Percentiles rank a stretch among this genome's conserved stretches.
phyloP scores from a whole-genome alignment of 2,888 invertebrate species.

The Patella depressa region DNA sequence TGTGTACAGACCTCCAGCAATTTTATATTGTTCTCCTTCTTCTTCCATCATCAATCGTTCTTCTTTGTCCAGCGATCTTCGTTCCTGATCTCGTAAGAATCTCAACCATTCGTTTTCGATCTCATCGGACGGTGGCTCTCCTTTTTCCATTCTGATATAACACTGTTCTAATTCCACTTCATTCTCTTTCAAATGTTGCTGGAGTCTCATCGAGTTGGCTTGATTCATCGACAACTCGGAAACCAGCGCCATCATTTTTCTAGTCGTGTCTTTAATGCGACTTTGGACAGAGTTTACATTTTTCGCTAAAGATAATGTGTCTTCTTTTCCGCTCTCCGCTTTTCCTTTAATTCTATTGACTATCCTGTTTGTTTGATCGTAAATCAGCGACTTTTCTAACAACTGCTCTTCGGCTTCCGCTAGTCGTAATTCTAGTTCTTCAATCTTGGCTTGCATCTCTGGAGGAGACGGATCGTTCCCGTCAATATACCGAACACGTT shows the following conservation, averaged over 20 bases:
- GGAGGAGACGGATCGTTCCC: conserved; percentile 67
- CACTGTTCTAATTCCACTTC: conserved; percentile 67
- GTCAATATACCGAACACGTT: conserved; percentile 64
- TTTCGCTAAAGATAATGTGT: conserved; percentile 69
- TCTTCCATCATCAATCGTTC: conserved; percentile 60
- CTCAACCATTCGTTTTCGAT: conserved; percentile 67
- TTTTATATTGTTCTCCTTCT: conserved; percentile 68
- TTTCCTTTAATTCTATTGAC: conserved; percentile 63
- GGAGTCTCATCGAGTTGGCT: conserved; percentile 65
- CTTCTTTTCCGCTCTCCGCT: conserved; percentile 67
- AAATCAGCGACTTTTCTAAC: conserved; percentile 70
- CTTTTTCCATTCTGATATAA: conserved; percentile 70
- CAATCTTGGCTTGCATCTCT: conserved; percentile 67
- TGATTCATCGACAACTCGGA: conserved; percentile 72
- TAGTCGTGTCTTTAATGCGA: conserved; percentile 67
- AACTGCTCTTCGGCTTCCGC: conserved; percentile 69
- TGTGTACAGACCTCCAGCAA: conserved; percentile 67
- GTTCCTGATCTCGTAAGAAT: conserved; percentile 54
- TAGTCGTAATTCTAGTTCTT: conserved; percentile 69
- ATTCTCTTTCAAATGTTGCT: conserved; percentile 65
- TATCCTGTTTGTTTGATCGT: conserved; percentile 68
- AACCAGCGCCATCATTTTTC: conserved; percentile 71
- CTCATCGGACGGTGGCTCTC: conserved; percentile 67
- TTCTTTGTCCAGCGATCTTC: conserved; percentile 53
- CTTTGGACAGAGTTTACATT: conserved; percentile 68